Conservation (phyloP, 2,113 vertebrate genomes). For the Cephalopterus ornatus region DNA sequence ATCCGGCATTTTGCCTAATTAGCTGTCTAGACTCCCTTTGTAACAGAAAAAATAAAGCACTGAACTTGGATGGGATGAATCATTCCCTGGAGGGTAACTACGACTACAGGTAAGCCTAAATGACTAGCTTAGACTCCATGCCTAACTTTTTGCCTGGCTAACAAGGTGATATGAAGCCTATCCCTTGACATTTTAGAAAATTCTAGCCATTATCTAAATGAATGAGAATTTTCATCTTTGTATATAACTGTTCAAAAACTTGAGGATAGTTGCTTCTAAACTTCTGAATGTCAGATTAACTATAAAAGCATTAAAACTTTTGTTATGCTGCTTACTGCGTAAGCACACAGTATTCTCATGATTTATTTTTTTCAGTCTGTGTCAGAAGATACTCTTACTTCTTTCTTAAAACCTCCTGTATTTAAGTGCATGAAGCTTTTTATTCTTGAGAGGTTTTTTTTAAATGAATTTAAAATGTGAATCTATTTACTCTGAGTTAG, state of each 20-base stretch:
- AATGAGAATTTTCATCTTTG: background rate
- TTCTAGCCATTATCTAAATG: background rate
- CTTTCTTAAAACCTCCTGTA: background rate
- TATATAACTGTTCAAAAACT: background rate
- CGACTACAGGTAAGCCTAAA: background rate
- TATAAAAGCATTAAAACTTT: background rate
- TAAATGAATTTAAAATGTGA: background rate
- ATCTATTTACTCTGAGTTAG: background rate
- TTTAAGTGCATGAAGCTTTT: background rate
- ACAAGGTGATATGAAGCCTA: background rate
- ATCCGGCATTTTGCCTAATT: background rate
- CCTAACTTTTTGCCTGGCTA: background rate
- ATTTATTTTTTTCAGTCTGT: background rate
- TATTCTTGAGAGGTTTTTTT: background rate
- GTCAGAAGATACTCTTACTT: background rate
- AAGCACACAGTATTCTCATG: background rate
- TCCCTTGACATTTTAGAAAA: background rate
- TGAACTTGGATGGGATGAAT: background rate
- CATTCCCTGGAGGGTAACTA: background rate
- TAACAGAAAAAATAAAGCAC: background rate
- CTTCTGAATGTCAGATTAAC: background rate
- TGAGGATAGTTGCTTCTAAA: background rate
- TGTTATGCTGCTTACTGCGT: background rate
- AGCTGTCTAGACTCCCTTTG: background rate
- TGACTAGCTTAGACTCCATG: background rate